Evolutionary conservation across 1,140 invertebrate genomes (phyloP).

Genomic region (Tetraneura akinire): DNA sequence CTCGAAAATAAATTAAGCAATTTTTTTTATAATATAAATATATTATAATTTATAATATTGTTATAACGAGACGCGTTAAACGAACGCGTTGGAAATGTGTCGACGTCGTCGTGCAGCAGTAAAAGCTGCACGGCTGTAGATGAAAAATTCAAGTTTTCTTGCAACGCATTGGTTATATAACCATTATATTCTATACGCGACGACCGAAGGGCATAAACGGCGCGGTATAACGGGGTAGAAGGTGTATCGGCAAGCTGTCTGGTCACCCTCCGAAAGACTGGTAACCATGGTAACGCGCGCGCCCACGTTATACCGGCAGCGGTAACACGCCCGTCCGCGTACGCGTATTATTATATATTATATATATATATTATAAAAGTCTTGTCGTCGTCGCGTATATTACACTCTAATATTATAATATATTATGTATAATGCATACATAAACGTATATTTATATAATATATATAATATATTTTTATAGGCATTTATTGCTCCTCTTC

Average conservation of each 20-base stretch:
- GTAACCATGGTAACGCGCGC: slow-evolving; percentile 39
- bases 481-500: too few species aligned
- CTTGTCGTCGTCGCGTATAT: neutral
- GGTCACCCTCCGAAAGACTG: slow-evolving; percentile 31
- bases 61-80: neutral
- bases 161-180: neutral
- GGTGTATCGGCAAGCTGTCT: slow-evolving; percentile 50
- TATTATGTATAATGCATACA: neutral
- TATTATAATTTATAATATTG: too few species aligned
- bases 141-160: slow-evolving; percentile 18
- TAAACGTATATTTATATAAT: neutral
- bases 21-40: too few species aligned
- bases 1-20: too few species aligned
- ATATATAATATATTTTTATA: too few species aligned
- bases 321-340: slow-evolving; percentile 23
- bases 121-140: slow-evolving; percentile 4
- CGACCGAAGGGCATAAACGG: neutral
- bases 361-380: neutral
- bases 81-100: neutral
- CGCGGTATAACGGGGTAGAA: neutral
- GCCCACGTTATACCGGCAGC: slow-evolving; percentile 14
- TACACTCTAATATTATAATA: neutral
- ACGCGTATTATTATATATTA: slow-evolving; percentile 6
- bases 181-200: neutral
- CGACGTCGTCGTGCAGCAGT: neutral